These are phyloP conservation scores for Musca vetustissima DNA, from an alignment of 1,140 invertebrate species.

Conservation along the genomic window DNA sequence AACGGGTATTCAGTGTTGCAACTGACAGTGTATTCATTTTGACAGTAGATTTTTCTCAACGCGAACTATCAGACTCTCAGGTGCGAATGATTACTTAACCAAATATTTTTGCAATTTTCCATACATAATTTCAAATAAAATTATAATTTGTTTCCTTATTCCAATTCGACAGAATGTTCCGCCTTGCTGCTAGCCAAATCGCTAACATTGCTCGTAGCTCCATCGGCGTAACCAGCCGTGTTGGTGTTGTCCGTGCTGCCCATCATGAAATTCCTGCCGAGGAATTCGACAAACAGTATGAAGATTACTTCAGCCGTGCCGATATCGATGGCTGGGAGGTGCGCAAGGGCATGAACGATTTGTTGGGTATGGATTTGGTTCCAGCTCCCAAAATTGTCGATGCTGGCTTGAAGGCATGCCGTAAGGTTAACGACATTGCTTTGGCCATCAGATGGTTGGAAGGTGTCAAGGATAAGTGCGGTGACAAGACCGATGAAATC, in stretches of 20 bases:
- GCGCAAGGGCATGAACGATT: conserved; percentile 81
- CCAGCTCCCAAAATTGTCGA: conserved; percentile 93
- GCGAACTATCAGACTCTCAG: conserved; percentile 12
- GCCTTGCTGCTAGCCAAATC: conserved; percentile 56
- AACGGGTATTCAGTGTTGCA: background rate
- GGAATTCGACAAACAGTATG: conserved; percentile 76
- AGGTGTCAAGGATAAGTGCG: conserved; percentile 88
- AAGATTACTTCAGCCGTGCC: conserved; percentile 81
- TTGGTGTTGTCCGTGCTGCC: conserved; percentile 47
- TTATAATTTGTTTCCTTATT: background rate
- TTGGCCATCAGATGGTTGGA: conserved; percentile 92
- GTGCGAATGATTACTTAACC: conserved; percentile 29
- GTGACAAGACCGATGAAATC: conserved; percentile 73
- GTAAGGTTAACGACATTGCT: conserved; percentile 91
- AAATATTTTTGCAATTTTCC: conserved; percentile 1
- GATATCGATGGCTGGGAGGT: conserved; percentile 98
- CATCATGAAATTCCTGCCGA: conserved; percentile 62
- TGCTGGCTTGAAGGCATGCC: conserved; percentile 89
- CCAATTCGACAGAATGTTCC: conserved; percentile 55
- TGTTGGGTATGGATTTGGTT: conserved; percentile 87
- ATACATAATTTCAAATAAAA: background rate
- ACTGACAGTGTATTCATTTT: conserved; percentile 10
- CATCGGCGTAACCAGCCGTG: conserved; percentile 38
- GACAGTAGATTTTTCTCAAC: conserved; percentile 19
- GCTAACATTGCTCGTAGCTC: conserved; percentile 49